These are phyloP conservation scores for Dallia pectoralis DNA, from an alignment of 2,797 vertebrate species.

Conservation along the genomic window DNA sequence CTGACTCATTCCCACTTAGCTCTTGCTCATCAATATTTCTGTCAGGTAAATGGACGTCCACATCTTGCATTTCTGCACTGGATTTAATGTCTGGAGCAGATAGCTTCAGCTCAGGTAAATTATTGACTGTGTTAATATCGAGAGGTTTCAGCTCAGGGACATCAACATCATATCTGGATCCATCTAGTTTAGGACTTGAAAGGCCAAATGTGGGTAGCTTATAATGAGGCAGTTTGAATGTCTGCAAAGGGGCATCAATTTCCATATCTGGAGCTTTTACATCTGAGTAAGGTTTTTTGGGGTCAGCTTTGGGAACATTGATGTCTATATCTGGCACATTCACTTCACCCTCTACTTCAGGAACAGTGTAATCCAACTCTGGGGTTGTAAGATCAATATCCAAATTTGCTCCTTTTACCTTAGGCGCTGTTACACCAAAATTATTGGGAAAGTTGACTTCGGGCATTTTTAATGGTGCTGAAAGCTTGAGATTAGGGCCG, in stretches of 20 bases:
- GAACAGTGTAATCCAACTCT: conserved; percentile 39
- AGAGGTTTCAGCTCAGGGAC: conserved; percentile 48
- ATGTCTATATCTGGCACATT: conserved; percentile 27
- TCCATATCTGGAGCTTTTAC: conserved; percentile 35
- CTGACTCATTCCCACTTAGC: conserved; percentile 31
- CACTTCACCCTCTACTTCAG: conserved; percentile 27
- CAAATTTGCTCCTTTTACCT: conserved; percentile 19
- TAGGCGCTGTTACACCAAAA: conserved; percentile 11
- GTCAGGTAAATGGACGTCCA: conserved; percentile 18
- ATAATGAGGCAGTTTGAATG: conserved; percentile 1
- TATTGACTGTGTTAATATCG: conserved; percentile 32
- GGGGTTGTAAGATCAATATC: conserved; percentile 24
- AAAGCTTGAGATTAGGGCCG: no score
- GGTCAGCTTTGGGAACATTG: conserved; percentile 43
- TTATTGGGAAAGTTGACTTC: conserved; percentile 14
- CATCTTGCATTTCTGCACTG: conserved; percentile 22
- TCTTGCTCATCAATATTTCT: conserved; percentile 40
- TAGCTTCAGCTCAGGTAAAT: background rate
- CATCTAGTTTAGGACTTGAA: background rate
- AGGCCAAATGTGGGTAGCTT: conserved; percentile 1
- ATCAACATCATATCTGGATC: background rate
- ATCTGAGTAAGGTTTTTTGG: conserved; percentile 31
- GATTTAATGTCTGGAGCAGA: conserved; percentile 31
- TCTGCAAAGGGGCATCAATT: conserved; percentile 2
- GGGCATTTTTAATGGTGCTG: conserved; percentile 23